A percentile compares a stretch with the other conserved stretches of the same genome.
These are phyloP conservation scores for Aphodius granarius DNA, from an alignment of 2,888 invertebrate species.

Conservation along the genomic window DNA sequence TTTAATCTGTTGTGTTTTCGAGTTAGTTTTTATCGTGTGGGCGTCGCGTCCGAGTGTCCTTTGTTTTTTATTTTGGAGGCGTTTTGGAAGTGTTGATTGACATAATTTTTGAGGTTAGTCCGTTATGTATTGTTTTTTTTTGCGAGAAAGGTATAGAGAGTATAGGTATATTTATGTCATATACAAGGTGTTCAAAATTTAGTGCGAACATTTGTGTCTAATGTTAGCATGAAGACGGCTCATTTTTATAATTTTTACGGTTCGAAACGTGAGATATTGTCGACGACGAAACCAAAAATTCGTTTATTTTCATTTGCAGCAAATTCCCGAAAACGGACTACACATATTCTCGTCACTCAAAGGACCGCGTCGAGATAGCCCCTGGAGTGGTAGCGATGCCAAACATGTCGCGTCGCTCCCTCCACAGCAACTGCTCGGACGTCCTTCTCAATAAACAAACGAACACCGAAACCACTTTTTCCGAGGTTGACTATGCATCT, in stretches of 20 bases:
- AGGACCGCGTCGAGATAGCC: slow-evolving; percentile 76
- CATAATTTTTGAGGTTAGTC: neutral
- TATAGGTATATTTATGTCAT: no score
- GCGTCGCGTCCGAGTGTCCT: neutral
- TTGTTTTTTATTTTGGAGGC: neutral
- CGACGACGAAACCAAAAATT: no score
- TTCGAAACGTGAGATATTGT: no score
- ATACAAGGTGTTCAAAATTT: no score
- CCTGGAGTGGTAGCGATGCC: slow-evolving; percentile 83
- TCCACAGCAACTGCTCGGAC: slow-evolving; percentile 46
- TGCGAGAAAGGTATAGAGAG: no score
- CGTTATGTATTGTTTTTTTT: neutral
- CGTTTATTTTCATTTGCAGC: slow-evolving; percentile 56
- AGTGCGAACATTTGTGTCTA: no score
- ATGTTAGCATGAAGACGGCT: no score
- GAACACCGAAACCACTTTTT: slow-evolving; percentile 33
- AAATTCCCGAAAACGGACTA: slow-evolving; percentile 90
- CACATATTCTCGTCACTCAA: slow-evolving; percentile 83
- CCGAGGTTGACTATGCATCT: slow-evolving; percentile 4
- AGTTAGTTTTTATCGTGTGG: neutral
- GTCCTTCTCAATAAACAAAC: slow-evolving; percentile 37
- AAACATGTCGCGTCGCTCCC: slow-evolving; percentile 83
- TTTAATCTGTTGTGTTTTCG: neutral
- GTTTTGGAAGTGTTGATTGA: neutral
- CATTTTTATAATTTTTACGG: no score